Evolutionary conservation across 2,888 invertebrate species (phyloP), one percentile per base, ranked within the genome.

Genomic region (Mamestra brassicae): DNA sequence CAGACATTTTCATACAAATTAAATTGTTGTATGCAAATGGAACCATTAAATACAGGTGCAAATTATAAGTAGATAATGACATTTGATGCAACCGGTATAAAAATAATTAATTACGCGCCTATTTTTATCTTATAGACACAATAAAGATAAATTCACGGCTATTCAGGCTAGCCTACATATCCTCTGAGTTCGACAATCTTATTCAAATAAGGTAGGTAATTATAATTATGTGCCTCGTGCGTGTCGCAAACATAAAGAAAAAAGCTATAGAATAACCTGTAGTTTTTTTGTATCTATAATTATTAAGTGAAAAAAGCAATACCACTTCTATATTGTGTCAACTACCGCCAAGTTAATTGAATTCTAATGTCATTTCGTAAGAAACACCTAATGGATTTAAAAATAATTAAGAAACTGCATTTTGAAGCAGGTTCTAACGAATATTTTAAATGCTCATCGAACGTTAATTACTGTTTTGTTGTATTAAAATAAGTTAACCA

Each of bases 221-320:
- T 13, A 3, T 5, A 34, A 55, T 55, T 11, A 45, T 26, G 38
- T 11, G 38, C 8, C 15, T 38, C 26, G 38, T 11, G 38, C 8
- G n/a, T 38, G 26, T n/a, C 13, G 34, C 47, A 57, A 76, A 74
- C 10, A 67, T 77, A n/a, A 45, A 76, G n/a, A 50, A 74, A 50
- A 76, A 76, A 13, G 26, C 3, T 34, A 15, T 13, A 34, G 57
- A 57, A 13, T 10, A 55, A 10, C 34, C 55, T 26, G 10, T 10
- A 55, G 4, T 4, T 15, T 50, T 50, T 50, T 50, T 42, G 6
- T 42, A 42, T 38, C 3, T 5, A 4, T 38, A 38, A 38, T 38
- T 38, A 38, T 4, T 38, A 38, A 2, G 47, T 47, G 47, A 47
- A 47, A 26, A 47, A 47, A 47, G 47, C 47, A 4, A 47, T 47